Conservation (phyloP, 2,797 vertebrate genomes). For the Poeciliopsis presidionis region DNA sequence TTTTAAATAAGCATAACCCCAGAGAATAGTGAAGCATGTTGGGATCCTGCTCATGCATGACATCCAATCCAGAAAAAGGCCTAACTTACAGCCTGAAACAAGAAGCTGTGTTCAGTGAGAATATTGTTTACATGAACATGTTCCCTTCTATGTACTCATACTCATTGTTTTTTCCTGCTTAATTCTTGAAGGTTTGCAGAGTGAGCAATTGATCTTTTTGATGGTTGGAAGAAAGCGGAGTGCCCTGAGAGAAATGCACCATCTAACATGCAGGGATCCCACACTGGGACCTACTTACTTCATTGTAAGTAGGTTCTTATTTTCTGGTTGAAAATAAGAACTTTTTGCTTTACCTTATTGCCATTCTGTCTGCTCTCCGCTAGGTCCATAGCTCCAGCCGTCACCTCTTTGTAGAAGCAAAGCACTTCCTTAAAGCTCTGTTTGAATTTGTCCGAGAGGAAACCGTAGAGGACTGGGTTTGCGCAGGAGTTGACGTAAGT, state of each 20-base stretch:
- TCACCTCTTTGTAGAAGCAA: constrained; percentile 74
- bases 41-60: not conserved
- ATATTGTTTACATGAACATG: not conserved
- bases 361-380: constrained; percentile 13
- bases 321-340: not conserved
- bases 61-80: no score
- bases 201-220: not conserved
- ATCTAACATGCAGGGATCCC: not conserved
- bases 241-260: not conserved
- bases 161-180: not conserved
- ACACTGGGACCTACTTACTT: not conserved
- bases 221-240: not conserved
- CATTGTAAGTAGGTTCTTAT: no score
- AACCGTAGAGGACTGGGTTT: constrained; percentile 92
- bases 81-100: not conserved
- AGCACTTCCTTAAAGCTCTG: constrained; percentile 84
- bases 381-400: constrained; percentile 30
- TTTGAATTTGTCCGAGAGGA: constrained; percentile 93
- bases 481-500: constrained; percentile 96
- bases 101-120: not conserved
- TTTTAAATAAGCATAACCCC: not conserved
- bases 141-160: not conserved
- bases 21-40: not conserved
- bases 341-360: constrained; percentile 37
- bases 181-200: not conserved